Evolutionary conservation across 2,888 invertebrate genomes (phyloP).

Genomic region (Choristoneura rosaceana): DNA sequence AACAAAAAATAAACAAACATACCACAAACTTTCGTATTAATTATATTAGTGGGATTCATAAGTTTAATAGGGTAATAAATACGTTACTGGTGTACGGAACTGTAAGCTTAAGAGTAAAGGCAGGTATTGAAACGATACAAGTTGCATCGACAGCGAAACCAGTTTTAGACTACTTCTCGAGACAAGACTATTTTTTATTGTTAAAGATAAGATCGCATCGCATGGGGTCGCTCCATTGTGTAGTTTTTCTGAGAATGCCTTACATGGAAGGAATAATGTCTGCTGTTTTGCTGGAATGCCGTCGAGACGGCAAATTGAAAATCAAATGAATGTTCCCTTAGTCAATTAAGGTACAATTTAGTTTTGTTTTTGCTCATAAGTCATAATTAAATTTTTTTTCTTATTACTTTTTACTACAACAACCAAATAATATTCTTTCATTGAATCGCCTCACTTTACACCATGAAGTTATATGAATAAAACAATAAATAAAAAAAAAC

Average conservation of each 20-base stretch:
- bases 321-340: background rate
- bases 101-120: background rate
- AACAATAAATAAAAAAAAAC: no score
- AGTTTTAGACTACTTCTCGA: slow-evolving; percentile 28
- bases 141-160: slow-evolving; percentile 28
- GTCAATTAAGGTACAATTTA: background rate
- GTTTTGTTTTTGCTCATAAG: background rate
- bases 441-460: no score
- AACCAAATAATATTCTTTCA: no score
- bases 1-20: no score
- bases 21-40: no score
- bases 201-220: background rate
- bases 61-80: no score
- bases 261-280: background rate
- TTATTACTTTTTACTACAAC: no score
- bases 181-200: slow-evolving; percentile 24
- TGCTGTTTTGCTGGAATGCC: background rate
- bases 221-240: background rate
- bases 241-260: slow-evolving; percentile 1
- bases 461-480: no score
- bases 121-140: slow-evolving; percentile 6
- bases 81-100: background rate
- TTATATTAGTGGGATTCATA: no score
- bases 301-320: background rate
- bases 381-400: no score